A percentile compares a stretch with the other conserved stretches of the same genome.
These are phyloP conservation scores for Branchellion lobata DNA, from an alignment of 2,888 invertebrate species.

Conservation along the genomic window DNA sequence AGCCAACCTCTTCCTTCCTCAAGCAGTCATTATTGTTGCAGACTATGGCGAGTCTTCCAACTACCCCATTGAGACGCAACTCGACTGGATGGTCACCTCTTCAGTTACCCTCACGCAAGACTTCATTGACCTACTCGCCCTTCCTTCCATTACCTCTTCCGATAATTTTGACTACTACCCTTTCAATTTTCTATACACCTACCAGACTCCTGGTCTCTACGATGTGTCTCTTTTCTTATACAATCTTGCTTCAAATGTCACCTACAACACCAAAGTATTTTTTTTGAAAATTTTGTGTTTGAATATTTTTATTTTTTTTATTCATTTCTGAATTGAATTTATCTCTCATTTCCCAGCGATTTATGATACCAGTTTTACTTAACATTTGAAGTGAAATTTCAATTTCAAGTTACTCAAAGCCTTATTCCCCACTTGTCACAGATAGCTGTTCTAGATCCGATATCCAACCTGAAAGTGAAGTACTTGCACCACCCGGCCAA, in stretches of 20 bases:
- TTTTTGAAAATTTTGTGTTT: too few relatives aligned
- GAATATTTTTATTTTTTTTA: too few relatives aligned
- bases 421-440: too few relatives aligned
- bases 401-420: too few relatives aligned
- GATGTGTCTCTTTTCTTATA: background rate
- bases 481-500: background rate
- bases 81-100: background rate
- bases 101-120: background rate
- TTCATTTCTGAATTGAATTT: too few relatives aligned
- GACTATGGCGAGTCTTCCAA: background rate
- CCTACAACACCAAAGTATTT: constrained; percentile 12
- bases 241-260: constrained; percentile 23
- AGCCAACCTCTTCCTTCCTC: background rate
- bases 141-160: background rate
- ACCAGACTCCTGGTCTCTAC: background rate
- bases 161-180: background rate
- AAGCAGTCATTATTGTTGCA: background rate
- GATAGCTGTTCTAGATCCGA: background rate
- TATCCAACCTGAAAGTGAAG: background rate
- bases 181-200: background rate
- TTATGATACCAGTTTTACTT: too few relatives aligned
- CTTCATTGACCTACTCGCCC: background rate
- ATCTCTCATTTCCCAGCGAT: too few relatives aligned
- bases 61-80: background rate
- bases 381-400: too few relatives aligned